These are phyloP conservation scores for Mixornis gularis DNA, from an alignment of 2,113 vertebrate species.

Conservation along the genomic window DNA sequence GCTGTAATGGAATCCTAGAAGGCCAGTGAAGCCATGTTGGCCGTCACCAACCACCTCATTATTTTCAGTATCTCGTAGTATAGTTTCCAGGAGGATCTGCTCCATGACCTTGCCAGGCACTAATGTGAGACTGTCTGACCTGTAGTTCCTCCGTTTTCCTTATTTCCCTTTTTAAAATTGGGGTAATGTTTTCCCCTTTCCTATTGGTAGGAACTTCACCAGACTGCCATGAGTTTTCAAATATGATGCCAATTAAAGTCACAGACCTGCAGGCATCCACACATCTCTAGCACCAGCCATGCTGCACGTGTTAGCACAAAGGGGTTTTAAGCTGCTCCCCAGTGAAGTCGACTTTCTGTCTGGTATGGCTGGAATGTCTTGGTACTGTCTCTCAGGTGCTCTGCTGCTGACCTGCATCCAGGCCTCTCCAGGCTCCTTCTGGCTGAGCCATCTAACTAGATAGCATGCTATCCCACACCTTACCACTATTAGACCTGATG, in stretches of 20 bases:
- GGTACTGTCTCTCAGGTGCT: background rate
- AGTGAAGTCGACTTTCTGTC: background rate
- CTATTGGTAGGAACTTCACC: background rate
- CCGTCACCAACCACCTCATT: background rate
- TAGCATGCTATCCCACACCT: background rate
- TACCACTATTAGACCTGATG: background rate
- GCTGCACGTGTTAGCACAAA: background rate
- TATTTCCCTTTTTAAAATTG: background rate
- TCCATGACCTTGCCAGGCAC: background rate
- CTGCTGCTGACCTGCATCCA: background rate
- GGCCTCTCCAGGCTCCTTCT: background rate
- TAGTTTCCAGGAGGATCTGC: background rate
- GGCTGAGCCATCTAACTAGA: background rate
- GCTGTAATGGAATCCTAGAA: fast-evolving
- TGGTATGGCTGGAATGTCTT: background rate
- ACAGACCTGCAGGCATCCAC: background rate
- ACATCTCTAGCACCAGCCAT: background rate
- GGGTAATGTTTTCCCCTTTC: background rate
- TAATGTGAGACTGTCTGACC: background rate
- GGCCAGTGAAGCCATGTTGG: background rate
- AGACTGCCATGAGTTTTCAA: background rate
- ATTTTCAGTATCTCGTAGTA: background rate
- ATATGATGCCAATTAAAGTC: background rate
- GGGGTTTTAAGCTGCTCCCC: background rate
- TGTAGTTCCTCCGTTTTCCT: background rate